Evolutionary conservation across 2,113 vertebrate genomes (phyloP), one percentile per base, ranked within the genome.

Genomic region (Pithys albifrons): DNA sequence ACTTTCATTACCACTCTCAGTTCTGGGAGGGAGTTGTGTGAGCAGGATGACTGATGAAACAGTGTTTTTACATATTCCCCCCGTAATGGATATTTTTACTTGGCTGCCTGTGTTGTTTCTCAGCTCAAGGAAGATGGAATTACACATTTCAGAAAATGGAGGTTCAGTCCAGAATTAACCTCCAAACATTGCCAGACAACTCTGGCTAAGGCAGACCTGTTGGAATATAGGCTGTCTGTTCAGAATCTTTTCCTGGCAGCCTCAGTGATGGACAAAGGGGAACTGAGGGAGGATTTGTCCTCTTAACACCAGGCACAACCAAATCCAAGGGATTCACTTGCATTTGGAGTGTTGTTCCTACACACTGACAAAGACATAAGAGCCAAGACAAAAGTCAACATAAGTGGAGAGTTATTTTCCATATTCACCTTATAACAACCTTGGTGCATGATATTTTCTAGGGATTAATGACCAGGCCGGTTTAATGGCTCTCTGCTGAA

Each of bases 1-100:
- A 98, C 98, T 99, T 99, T 98, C 98, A 98, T 99, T 99, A 99
- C 98, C 97, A 98, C 96, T 95, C 95, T 96, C 96, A 89, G 96
- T 98, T 97, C 96, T 97, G 96, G 97, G 97, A 97, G 95, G 92
- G 96, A 97, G 97, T 94, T 91, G 74, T 89, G 92, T 97, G 98
- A 98, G 95, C 92, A 62, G 95, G 97, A 98, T 99, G 98, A 97
- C 94, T 97, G 97, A 98, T 98, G 97, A 97, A 97, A 98, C 69
- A 80, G 83, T 86, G 91, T 94, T 97, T 98, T 89, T 64, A 84
- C 96, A 89, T 92, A 95, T 98, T 97, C 97, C 97, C 89, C 85
- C 5, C 80, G 97, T 96, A 96, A 91, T 94, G 89, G 77, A 70
- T 87, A 78, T 94, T 91, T 97, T 91, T 83, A 54, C 94, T 93